Percentiles rank a stretch among this genome's conserved stretches.
Evolutionary conservation across 2,797 vertebrate species (phyloP).

Genomic region (Lepus townsendii): DNA sequence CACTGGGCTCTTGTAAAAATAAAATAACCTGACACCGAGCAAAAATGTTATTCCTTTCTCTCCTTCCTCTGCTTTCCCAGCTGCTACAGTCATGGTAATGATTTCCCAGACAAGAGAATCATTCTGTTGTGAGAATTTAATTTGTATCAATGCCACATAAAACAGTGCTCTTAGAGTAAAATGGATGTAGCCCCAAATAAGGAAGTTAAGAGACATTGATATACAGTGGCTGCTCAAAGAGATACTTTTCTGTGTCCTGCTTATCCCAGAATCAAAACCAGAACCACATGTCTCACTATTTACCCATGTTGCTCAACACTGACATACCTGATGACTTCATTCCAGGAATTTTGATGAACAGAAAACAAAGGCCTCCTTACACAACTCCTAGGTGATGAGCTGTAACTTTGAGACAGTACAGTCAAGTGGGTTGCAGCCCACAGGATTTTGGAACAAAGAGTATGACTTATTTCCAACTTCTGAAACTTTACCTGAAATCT

Average conservation of each 20-base stretch:
- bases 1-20: neutral
- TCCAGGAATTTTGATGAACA: neutral
- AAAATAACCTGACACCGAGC: neutral
- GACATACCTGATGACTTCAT: neutral
- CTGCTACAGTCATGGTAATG: neutral
- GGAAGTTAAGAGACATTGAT: neutral
- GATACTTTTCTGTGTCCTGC: neutral
- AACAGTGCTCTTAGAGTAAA: neutral
- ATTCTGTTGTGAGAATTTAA: neutral
- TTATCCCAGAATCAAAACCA: neutral
- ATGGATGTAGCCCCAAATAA: neutral
- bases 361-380: neutral
- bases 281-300: neutral
- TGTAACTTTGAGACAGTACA: neutral
- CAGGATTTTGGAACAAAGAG: neutral
- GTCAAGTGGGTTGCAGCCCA: neutral
- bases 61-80: neutral
- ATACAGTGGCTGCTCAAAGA: neutral
- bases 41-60: neutral
- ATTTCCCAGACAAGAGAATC: neutral
- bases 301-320: neutral
- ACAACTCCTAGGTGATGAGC: neutral
- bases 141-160: neutral
- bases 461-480: neutral
- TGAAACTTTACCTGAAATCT: conserved; percentile 91